Evolutionary conservation across 2,888 invertebrate species (phyloP), one percentile per base, ranked within the genome.

Genomic region (Arctia plantaginis): DNA sequence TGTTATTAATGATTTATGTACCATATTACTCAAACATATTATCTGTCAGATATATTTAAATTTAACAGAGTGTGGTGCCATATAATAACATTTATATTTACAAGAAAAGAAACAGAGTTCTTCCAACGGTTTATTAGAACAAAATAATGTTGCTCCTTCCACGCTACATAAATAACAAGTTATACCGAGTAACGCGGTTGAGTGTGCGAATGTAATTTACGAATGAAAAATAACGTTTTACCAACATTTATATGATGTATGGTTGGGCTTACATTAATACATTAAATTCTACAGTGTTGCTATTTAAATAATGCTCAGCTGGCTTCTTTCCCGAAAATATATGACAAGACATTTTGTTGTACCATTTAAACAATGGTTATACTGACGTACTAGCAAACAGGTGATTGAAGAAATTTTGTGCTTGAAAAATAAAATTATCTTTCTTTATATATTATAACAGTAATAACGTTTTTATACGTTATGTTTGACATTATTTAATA

Each of bases 161-260:
- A 81, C 86, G 88, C 87, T 82, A 88, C 89, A 88, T 90, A 91
- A 91, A 92, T 90, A 91, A 88, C 72, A 74, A 77, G 78, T 79
- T 77, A 72, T 59, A 67, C 76, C 62, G 74, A 76, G 82, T 67
- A 74, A 79, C 77, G 73, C 73, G 71, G 78, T 80, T 86, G 84
- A 90, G 87, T 88, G 87, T 90, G 87, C 88, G 85, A 92, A 90
- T 90, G 90, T 91, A 91, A 92, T 92, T 91, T 91, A 86, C 87
- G 85, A 88, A 90, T 90, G 91, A 91, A 91, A 92, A 92, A 93
- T 90, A 88, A 89, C 85, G 83, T 86, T 86, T 83, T 79, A 79
- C 82, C 77, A 76, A 80, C 81, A 75, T 86, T 81, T 75, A 71
- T 85, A 73, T 82, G 79, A 82, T 80, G 72, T 80, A 84, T 76